Evolutionary conservation across 2,113 vertebrate genomes (phyloP), one percentile per base, ranked within the genome.

Genomic region (Siphamia tubifer): DNA sequence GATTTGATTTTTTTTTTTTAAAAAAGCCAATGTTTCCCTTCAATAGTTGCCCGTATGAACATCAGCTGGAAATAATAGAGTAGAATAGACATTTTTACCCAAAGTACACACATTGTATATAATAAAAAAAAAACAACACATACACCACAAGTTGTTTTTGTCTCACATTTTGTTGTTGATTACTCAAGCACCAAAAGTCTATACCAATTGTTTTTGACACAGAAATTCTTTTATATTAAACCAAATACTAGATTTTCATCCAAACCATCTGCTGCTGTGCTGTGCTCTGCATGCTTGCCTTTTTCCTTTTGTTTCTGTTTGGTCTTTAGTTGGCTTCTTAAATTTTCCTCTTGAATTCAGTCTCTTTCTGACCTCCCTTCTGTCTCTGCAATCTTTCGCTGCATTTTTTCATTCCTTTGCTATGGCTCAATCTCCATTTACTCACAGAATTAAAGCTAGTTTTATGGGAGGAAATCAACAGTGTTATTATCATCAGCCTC

Each of bases 401-500:
- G 21, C 30, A 31, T 45, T 19, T 32, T 35, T 54, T 74, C 3
- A 63, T 58, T 38, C 42, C 16, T 47, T 11, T 5, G 13, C 23
- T 25, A 25, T 19, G 15, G 8, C 40, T 45, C 23, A 0, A 30
- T 66, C 49, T 55, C 44, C 52, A 32, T 45, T 74, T 55, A 32
- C 32, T 36, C 39, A 4, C 61, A 53, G 64, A 74, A 81, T 77
- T 74, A 80, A 68, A 78, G 42, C 32, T 36, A 24, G 20, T 77
- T 74, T 77, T 69, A 62, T 62, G 13, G 64, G 42, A 31, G 51
- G 25, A 66, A 79, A 75, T 87, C 81, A 67, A 56, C 75, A 54
- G 38, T 56, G 70, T 74, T 87, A 63, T 86, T 74, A 87, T 71
- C 71, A 73, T 78, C 69, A 70, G 56, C 68, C 53, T 64, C 53